phyloP scores from a whole-genome alignment of 2,888 invertebrate species.

The Plagodis pulveraria region DNA sequence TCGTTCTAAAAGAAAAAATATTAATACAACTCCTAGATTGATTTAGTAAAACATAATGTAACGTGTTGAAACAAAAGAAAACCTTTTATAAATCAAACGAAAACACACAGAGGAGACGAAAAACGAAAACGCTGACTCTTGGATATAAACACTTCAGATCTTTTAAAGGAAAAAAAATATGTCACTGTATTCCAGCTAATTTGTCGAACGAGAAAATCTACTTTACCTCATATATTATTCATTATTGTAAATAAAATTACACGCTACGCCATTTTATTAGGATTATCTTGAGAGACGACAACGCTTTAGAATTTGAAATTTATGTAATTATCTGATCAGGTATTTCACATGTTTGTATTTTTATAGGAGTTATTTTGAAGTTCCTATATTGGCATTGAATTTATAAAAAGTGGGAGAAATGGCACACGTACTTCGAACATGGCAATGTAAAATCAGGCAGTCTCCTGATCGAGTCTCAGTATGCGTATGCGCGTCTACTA shows the following conservation, averaged over 20 bases:
- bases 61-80: neutral
- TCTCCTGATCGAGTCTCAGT: no score
- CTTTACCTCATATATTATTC: slow-evolving; percentile 58
- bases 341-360: slow-evolving; percentile 1
- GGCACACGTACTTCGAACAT: no score
- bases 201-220: slow-evolving; percentile 27
- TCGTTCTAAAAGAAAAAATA: no score
- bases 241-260: slow-evolving; percentile 61
- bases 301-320: slow-evolving; percentile 26
- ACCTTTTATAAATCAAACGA: neutral
- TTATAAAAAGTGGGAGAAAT: no score
- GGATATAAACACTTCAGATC: slow-evolving; percentile 3
- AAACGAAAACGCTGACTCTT: neutral
- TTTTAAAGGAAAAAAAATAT: slow-evolving; percentile 15
- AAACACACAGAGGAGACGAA: neutral
- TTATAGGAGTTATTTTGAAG: neutral
- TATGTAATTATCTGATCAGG: slow-evolving; percentile 9
- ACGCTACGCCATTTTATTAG: slow-evolving; percentile 56
- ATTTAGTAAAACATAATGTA: neutral
- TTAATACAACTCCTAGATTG: neutral
- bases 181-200: slow-evolving; percentile 14
- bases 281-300: slow-evolving; percentile 49
- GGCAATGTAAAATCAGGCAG: no score
- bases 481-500: no score
- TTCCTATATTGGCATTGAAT: no score